Evolutionary conservation across 1,140 invertebrate genomes (phyloP).

Genomic region (Caenorhabditis remanei): DNA sequence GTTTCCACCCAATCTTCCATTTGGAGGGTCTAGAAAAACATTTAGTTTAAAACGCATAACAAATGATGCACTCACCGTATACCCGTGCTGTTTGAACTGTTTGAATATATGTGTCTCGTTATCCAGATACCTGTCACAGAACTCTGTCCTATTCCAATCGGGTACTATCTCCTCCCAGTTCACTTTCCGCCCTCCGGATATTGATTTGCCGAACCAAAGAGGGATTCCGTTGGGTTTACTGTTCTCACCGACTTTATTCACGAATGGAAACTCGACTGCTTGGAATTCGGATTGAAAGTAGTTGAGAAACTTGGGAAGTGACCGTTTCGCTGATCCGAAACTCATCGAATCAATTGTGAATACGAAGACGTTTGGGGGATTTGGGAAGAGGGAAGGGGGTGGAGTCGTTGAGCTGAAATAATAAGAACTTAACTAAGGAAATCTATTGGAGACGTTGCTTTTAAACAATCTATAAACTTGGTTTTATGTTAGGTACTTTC

Average conservation of each 20-base stretch:
- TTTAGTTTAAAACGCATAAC: neutral
- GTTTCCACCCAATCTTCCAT: neutral
- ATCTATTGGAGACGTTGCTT: too few species aligned
- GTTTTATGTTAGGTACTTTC: too few species aligned
- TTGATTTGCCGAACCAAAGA: constrained; percentile 5
- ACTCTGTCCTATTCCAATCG: neutral
- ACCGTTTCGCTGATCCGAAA: neutral
- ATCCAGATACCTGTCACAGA: constrained; percentile 13
- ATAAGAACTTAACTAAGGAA: too few species aligned
- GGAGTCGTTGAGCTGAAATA: too few species aligned
- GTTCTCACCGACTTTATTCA: constrained; percentile 32
- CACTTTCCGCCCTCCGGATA: neutral
- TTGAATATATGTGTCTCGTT: constrained; percentile 5
- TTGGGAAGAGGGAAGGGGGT: neutral
- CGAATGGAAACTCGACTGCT: constrained; percentile 14
- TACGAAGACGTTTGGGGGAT: neutral
- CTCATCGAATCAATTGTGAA: neutral
- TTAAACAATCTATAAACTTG: too few species aligned
- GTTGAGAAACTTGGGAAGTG: neutral
- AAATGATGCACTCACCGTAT: neutral
- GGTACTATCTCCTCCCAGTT: neutral
- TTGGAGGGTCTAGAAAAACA: neutral
- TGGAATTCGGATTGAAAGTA: neutral
- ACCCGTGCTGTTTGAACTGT: neutral
- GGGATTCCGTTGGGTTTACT: neutral